phyloP scores from a whole-genome alignment of 2,888 invertebrate species.

The Rhodophaea formosa region DNA sequence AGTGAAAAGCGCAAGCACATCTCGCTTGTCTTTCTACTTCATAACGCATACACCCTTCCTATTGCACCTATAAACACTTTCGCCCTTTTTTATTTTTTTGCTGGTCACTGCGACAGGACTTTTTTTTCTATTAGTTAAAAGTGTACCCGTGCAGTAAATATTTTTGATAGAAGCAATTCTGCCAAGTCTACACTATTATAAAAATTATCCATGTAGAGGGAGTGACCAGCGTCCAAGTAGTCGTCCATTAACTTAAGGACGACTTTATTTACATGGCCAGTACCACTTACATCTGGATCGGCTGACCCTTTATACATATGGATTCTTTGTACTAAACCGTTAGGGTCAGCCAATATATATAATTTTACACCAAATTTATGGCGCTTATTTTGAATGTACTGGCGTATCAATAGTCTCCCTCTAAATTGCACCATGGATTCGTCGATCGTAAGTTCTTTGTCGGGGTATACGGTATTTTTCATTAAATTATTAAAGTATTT shows the following conservation, averaged over 20 bases:
- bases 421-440: not conserved
- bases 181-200: not conserved
- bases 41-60: not conserved
- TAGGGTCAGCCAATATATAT: conserved; percentile 16
- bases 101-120: not conserved
- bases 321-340: conserved; percentile 1
- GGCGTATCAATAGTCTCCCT: conserved; percentile 9
- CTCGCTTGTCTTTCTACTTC: not conserved
- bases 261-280: no score
- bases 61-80: not conserved
- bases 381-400: conserved; percentile 5
- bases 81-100: not conserved
- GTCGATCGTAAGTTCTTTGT: no score
- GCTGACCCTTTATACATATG: conserved; percentile 20
- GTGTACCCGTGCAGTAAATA: not conserved
- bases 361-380: conserved; percentile 15
- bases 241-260: no score
- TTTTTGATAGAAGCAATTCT: not conserved
- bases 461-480: no score
- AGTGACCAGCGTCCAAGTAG: not conserved
- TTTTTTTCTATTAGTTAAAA: not conserved
- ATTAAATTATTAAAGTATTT: no score
- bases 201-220: no score
- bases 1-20: not conserved
- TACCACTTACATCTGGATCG: conserved; percentile 16